phyloP scores from a whole-genome alignment of 2,888 invertebrate genomes.

The Notodonta ziczac region DNA sequence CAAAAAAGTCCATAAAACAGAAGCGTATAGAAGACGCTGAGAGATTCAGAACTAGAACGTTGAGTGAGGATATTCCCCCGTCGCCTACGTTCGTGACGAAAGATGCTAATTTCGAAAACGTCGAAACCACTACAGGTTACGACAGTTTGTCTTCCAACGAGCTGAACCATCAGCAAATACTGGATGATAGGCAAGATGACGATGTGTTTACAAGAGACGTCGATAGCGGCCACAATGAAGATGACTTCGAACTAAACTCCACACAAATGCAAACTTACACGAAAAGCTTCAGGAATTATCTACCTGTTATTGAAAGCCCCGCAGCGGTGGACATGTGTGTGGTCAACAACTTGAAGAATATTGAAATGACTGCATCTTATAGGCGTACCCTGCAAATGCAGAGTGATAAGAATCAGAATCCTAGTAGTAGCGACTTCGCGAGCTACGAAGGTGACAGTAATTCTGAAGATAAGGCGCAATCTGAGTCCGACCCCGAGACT shows the following conservation, averaged over 20 bases:
- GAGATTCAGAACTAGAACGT: conserved; percentile 89
- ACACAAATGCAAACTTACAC: conserved; percentile 85
- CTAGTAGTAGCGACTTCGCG: conserved; percentile 71
- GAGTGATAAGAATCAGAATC: conserved; percentile 53
- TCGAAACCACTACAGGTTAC: conserved; percentile 79
- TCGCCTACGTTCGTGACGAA: conserved; percentile 78
- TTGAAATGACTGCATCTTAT: conserved; percentile 73
- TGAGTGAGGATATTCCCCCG: conserved; percentile 82
- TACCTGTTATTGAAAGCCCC: conserved; percentile 77
- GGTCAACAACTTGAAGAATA: conserved; percentile 77
- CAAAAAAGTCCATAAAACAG: conserved; percentile 82
- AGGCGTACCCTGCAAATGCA: conserved; percentile 50
- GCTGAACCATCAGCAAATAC: conserved; percentile 64
- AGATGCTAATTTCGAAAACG: conserved; percentile 75
- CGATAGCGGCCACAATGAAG: conserved; percentile 90
- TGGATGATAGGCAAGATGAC: conserved; percentile 62
- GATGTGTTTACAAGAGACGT: conserved; percentile 61
- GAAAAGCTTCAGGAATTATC: conserved; percentile 78
- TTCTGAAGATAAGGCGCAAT: conserved; percentile 82
- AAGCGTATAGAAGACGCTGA: conserved; percentile 88
- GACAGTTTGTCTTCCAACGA: conserved; percentile 79
- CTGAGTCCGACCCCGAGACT: conserved; percentile 74
- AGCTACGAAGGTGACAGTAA: conserved; percentile 85
- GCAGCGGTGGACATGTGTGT: conserved; percentile 76
- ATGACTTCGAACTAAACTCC: conserved; percentile 87